A percentile compares a stretch with the other conserved stretches of the same genome.
These are phyloP conservation scores for Barbus barbus DNA, from an alignment of 2,113 vertebrate species.

Conservation along the genomic window DNA sequence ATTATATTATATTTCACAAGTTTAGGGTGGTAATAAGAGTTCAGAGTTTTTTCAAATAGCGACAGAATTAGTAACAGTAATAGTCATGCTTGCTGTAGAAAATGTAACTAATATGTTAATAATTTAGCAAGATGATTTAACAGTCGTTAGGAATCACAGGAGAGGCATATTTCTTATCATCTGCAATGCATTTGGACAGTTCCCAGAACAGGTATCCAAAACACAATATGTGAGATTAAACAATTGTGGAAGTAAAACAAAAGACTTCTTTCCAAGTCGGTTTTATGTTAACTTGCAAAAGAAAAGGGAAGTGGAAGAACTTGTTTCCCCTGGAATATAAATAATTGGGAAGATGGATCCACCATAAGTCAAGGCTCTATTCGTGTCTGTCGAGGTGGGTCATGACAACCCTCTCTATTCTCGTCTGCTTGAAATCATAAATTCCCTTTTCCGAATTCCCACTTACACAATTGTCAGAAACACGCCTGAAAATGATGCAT, in stretches of 20 bases:
- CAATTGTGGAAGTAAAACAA: constrained; percentile 27
- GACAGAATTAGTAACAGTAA: neutral
- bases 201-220: neutral
- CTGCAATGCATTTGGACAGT: constrained; percentile 2
- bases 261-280: neutral
- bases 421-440: neutral
- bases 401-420: neutral
- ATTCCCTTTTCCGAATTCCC: neutral
- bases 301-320: constrained; percentile 41
- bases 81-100: neutral
- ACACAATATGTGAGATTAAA: constrained; percentile 24
- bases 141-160: constrained; percentile 28
- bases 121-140: neutral
- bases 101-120: neutral
- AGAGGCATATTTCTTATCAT: neutral
- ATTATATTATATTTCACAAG: neutral
- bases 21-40: too few species aligned
- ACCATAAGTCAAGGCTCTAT: neutral
- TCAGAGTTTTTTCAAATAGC: neutral
- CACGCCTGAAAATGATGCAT: neutral
- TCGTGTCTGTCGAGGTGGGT: neutral
- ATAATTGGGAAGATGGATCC: constrained; percentile 17
- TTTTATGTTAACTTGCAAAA: constrained; percentile 1
- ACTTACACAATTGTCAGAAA: neutral
- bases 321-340: constrained; percentile 38